A percentile compares a stretch with the other conserved stretches of the same genome.
Conservation (phyloP, 2,888 invertebrate genomes). For the Athripsodes cinereus region DNA sequence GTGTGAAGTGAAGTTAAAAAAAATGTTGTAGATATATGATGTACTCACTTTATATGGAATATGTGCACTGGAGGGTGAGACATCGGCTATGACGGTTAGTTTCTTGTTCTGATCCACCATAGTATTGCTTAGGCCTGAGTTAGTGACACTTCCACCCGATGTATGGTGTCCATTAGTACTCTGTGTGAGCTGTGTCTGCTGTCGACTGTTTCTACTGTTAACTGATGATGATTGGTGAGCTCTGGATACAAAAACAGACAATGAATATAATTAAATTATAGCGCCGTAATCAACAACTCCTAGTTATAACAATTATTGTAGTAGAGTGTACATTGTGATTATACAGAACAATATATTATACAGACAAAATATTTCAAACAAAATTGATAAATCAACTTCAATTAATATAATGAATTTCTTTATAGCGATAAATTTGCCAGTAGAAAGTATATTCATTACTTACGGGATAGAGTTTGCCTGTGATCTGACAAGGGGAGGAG, state of each 20-base stretch:
- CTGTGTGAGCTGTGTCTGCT: constrained; percentile 10
- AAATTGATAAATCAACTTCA: too few relatives aligned
- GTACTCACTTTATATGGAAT: constrained; percentile 61
- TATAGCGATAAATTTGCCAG: too few relatives aligned
- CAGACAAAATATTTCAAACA: too few relatives aligned
- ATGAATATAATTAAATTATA: too few relatives aligned
- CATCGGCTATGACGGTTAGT: constrained; percentile 65
- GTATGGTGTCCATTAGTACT: constrained; percentile 25
- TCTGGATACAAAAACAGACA: constrained; percentile 7
- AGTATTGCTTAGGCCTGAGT: constrained; percentile 35
- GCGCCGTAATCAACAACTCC: too few relatives aligned
- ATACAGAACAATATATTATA: too few relatives aligned
- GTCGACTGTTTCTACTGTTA: constrained; percentile 6
- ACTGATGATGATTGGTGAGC: constrained; percentile 24
- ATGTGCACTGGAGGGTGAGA: constrained; percentile 59
- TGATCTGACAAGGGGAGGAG: constrained; percentile 52
- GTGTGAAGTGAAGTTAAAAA: too few relatives aligned
- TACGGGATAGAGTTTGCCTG: constrained; percentile 50
- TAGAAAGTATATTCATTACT: constrained; percentile 30
- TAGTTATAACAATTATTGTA: too few relatives aligned
- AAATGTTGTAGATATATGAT: not conserved
- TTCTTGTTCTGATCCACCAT: too few relatives aligned
- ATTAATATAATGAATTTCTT: too few relatives aligned
- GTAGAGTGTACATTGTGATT: too few relatives aligned
- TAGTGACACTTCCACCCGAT: constrained; percentile 25